Percentiles rank a stretch among this genome's conserved stretches.
Evolutionary conservation across 2,888 invertebrate genomes (phyloP).

Genomic region (Merodon equestris): DNA sequence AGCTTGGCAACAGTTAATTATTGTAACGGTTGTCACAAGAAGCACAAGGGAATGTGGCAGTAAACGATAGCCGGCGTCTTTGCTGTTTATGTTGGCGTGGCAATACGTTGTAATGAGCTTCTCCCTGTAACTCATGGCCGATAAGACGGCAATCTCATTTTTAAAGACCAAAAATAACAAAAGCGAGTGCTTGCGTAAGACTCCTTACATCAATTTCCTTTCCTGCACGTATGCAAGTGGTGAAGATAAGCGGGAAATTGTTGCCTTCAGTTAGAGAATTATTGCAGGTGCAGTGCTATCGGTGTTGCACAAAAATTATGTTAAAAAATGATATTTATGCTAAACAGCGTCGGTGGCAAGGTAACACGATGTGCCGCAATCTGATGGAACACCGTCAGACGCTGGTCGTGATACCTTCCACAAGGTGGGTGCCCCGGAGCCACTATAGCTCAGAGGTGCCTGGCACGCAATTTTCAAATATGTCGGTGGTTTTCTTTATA

Average conservation of each 20-base stretch:
- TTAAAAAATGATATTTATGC: conserved; percentile 44
- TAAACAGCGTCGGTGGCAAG: conserved; percentile 21
- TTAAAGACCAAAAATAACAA: conserved; percentile 25
- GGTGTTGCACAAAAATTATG: conserved; percentile 16
- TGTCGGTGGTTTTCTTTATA: conserved; percentile 27
- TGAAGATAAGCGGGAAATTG: conserved; percentile 39
- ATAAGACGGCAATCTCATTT: conserved; percentile 44
- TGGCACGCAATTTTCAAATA: conserved; percentile 67
- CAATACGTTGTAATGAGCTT: conserved; percentile 12
- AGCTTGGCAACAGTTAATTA: conserved; percentile 48
- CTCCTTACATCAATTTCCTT: conserved; percentile 27
- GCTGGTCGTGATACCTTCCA: conserved; percentile 2
- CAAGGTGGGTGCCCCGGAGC: conserved; percentile 9
- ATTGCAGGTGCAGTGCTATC: conserved; percentile 53
- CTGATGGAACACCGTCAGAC: conserved; percentile 27
- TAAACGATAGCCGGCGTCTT: conserved; percentile 23
- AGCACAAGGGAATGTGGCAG: conserved; percentile 19
- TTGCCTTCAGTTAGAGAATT: conserved; percentile 15
- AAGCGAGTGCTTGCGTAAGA: too few species aligned
- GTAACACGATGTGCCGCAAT: conserved; percentile 30
- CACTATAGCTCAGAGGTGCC: conserved; percentile 35
- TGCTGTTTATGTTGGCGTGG: conserved; percentile 30
- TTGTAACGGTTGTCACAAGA: conserved; percentile 25
- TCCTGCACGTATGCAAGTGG: conserved; percentile 16
- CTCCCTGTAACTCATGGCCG: conserved; percentile 2